Conservation (phyloP, 2,113 vertebrate genomes). For the Syngnathus floridae region DNA sequence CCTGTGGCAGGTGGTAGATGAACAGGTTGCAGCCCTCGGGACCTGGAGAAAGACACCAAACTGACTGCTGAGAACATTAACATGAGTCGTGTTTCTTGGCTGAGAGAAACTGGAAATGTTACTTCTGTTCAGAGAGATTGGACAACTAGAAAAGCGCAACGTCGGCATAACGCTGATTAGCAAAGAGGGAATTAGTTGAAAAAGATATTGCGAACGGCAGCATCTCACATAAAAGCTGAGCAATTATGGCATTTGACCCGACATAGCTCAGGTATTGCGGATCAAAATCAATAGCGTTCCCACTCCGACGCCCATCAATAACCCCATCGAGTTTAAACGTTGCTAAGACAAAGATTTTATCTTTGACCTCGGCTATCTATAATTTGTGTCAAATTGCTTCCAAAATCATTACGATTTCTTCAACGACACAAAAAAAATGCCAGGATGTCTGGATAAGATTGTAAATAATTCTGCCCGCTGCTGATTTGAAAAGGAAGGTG, state of each 20-base stretch:
- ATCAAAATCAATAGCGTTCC: not conserved
- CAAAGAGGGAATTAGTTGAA: not conserved
- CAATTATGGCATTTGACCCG: constrained; percentile 1
- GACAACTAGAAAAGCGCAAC: not conserved
- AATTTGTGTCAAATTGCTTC: not conserved
- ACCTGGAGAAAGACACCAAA: constrained; percentile 68
- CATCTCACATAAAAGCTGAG: not conserved
- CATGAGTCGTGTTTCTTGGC: constrained; percentile 5
- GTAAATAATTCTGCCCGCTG: not conserved
- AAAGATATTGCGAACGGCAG: not conserved
- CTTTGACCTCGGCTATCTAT: not conserved
- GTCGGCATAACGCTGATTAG: not conserved
- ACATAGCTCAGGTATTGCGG: not conserved
- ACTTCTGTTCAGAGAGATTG: not conserved
- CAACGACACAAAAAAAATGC: not conserved
- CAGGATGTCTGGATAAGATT: not conserved
- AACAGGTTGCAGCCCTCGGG: constrained; percentile 99
- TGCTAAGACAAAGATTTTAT: not conserved
- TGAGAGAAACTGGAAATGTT: not conserved
- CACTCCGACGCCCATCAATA: not conserved
- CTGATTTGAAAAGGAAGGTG: not conserved
- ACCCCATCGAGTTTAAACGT: not conserved
- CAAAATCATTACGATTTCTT: not conserved
- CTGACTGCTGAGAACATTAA: constrained; percentile 10
- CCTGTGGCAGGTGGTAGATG: constrained; percentile 99